Percentiles rank a stretch among this genome's conserved stretches.
phyloP scores from a whole-genome alignment of 2,888 invertebrate genomes.

The Adelphocoris suturalis region DNA sequence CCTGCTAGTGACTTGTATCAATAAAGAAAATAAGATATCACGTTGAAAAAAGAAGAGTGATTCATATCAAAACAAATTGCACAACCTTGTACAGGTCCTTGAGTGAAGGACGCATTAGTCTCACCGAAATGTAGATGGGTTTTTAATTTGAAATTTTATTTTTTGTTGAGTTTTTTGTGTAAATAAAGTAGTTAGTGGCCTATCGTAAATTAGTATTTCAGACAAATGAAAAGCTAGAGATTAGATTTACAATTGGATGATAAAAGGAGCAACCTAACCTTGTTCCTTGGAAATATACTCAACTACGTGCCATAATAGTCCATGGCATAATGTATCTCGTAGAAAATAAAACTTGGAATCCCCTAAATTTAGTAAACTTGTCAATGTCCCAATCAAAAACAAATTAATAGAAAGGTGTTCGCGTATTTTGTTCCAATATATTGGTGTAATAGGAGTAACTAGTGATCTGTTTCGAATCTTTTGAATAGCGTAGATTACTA shows the following conservation, averaged over 20 bases:
- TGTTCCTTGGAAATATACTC: not conserved
- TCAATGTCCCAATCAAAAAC: not conserved
- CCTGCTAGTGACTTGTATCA: conserved; percentile 70
- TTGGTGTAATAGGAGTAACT: not conserved
- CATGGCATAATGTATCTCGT: not conserved
- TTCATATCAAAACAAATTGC: conserved; percentile 65
- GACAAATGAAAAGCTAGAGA: conserved; percentile 22
- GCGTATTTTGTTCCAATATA: not conserved
- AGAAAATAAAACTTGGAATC: not conserved
- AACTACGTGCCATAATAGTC: not conserved
- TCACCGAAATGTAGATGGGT: conserved; percentile 54
- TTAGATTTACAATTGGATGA: conserved; percentile 9
- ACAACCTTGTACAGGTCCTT: conserved; percentile 68
- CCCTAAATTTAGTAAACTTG: not conserved
- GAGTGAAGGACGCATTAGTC: conserved; percentile 42
- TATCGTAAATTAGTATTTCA: conserved; percentile 58
- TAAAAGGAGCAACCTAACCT: not conserved
- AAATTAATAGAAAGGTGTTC: not conserved
- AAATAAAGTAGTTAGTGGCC: conserved; percentile 70
- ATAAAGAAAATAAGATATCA: conserved; percentile 63
- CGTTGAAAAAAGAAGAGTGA: conserved; percentile 56
- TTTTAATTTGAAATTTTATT: conserved; percentile 60
- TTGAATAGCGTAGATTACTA: not conserved
- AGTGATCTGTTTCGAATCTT: not conserved
- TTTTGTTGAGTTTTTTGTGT: conserved; percentile 54